Evolutionary conservation across 1,140 invertebrate species (phyloP), one percentile per base, ranked within the genome.

Genomic region (Nymphalis io): DNA sequence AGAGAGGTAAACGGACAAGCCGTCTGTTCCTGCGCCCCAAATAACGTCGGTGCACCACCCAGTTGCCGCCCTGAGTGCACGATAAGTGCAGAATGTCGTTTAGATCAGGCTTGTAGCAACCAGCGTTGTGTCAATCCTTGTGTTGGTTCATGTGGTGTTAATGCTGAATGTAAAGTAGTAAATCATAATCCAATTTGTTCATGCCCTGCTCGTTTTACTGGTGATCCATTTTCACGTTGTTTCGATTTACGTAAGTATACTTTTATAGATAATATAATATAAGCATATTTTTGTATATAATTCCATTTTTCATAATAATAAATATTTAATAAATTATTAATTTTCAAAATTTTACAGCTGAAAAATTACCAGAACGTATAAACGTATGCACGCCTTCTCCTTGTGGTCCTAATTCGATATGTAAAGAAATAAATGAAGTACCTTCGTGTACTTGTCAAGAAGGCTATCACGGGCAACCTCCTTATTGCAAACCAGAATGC

Each of bases 361-460:
- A 85, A 53, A 80, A 76, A 57, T 55, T 82, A 42, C 93, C 66
- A 83, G 93, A 85, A 46, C 92, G 91, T 11, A 83, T 92, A 44
- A 94, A 96, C 85, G 95, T 95, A 15, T 97, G 96, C 74, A 82
- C 94, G 48, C 96, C 96, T 39, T 96, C 95, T 63, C 96, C 96
- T 13, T 98, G 97, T 87, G 96, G 96, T 10, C 93, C 95, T 0
- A 96, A 97, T 82, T 94, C 96, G 5, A 93, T 96, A 48, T 98
- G 96, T 83, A 93, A 93, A 23, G 94, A 95, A 61, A 89, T 95
- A n/a, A 95, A 95, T 74, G 92, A 93, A 67, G 93, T 95, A 70
- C 94, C 96, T 0, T 94, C 95, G 11, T 98, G 96, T 84, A 95
- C 93, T 12, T 97, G 96, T 84, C 87, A 94, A 70, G 89, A 93